Evolutionary conservation across 2,797 vertebrate genomes (phyloP), one percentile per base, ranked within the genome.

Genomic region (Gymnothorax javanicus): DNA sequence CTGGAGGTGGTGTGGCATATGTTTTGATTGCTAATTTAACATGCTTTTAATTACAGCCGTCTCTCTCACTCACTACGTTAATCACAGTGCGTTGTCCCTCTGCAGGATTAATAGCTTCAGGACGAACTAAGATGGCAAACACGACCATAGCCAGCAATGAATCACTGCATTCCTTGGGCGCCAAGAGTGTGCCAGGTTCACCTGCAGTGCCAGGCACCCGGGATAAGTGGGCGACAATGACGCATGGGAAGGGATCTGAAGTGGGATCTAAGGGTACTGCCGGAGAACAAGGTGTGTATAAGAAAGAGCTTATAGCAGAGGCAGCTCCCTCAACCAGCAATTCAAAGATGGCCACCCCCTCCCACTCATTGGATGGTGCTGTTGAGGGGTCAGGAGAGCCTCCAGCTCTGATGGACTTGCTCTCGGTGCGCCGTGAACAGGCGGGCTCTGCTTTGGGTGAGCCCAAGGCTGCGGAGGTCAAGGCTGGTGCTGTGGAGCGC

Each of bases 391-490:
- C 88, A 15, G 83, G 71, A 57, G 88, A 86, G 54, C 87, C 83
- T 43, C 85, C 88, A 7, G 25, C 52, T 54, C 71, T 87, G 9
- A 59, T 84, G 73, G 83, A 88, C 54, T 81, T 84, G 52, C 43
- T 82, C 17, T 75, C 84, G 27, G 79, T 59, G n/a, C 67, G 12
- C 25, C 79, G 17, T 17, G 79, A 67, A 6, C 87, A 87, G 52
- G 90, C 87, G 54, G 91, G 91, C 6, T 89, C 91, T 71, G 90
- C 90, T 23, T 91, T 91, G 93, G 94, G 90, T 85, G 43, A 60
- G 86, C 86, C 50, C 69, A 85, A 82, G 79, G 94, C 95, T 9
- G 92, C 94, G 93, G 96, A 96, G 90, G 95, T 94, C 60, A 96
- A 96, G 92, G 91, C 92, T 17, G 95, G 91, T 20, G 92, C 93